Evolutionary conservation across 2,888 invertebrate genomes (phyloP), one percentile per base, ranked within the genome.

Genomic region (Cacoxenus indagator): DNA sequence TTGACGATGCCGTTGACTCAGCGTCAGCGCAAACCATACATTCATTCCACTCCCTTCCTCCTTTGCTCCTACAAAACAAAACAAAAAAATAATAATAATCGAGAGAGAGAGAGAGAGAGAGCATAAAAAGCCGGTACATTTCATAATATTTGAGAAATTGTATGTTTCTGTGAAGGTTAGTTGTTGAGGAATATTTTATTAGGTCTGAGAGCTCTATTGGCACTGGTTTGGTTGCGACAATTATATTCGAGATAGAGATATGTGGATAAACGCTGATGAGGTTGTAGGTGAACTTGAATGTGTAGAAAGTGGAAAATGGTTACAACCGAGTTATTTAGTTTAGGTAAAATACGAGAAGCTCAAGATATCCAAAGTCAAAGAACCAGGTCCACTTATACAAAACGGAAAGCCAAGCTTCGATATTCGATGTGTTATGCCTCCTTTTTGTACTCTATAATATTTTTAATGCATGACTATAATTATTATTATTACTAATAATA

Each of bases 41-140:
- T n/a, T n/a, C n/a, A n/a, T n/a, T n/a, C n/a, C n/a, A n/a, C n/a
- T n/a, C 37, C 37, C 37, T 51, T 24, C 54, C 14, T 8, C 4
- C 24, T 17, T 54, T 11, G 24, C 11, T 54, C 24, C 14, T n/a
- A n/a, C n/a, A n/a, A n/a, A n/a, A n/a, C n/a, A n/a, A n/a, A n/a
- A n/a, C n/a, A n/a, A n/a, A n/a, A n/a, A n/a, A n/a, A n/a, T n/a
- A n/a, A n/a, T n/a, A n/a, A n/a, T n/a, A n/a, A n/a, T n/a, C n/a
- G 24, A 24, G 26, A 55, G 24, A 2, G n/a, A n/a, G n/a, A n/a
- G n/a, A n/a, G n/a, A n/a, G n/a, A n/a, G 2, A 26, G 22, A 64
- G 65, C 31, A 37, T 14, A 55, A 46, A 76, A 77, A 76, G 70
- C 80, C 78, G 76, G 75, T 51, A 22, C n/a, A 70, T 67, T 69